These are phyloP conservation scores for Raja brachyura DNA, from an alignment of 2,113 vertebrate genomes.

Conservation along the genomic window DNA sequence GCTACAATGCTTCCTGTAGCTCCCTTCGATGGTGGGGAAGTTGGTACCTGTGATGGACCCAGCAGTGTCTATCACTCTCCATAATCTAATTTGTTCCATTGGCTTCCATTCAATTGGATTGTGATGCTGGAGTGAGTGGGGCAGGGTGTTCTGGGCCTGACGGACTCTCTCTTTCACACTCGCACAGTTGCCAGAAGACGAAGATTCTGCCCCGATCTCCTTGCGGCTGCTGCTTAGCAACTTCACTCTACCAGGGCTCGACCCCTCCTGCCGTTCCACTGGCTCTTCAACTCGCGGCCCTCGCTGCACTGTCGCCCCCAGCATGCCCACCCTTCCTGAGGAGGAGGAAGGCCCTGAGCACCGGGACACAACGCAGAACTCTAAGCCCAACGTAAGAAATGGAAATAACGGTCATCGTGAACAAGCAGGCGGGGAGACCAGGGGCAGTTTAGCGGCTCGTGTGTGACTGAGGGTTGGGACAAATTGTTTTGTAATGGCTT, in stretches of 20 bases:
- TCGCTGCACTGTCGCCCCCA: conserved; percentile 49
- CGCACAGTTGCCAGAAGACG: not conserved
- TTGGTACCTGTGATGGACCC: too few relatives aligned
- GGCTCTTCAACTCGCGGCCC: conserved; percentile 51
- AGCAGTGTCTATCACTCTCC: too few relatives aligned
- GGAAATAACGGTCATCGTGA: too few relatives aligned
- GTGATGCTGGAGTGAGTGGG: not conserved
- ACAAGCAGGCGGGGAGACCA: too few relatives aligned
- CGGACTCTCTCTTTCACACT: not conserved
- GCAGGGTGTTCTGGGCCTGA: not conserved
- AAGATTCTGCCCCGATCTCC: not conserved
- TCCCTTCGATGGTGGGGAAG: too few relatives aligned
- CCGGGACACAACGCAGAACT: conserved; percentile 57
- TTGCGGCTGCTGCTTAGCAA: not conserved
- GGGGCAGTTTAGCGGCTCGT: too few relatives aligned
- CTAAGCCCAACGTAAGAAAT: conserved; percentile 58
- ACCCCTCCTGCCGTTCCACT: conserved; percentile 41
- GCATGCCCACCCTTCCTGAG: conserved; percentile 86
- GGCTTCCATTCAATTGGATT: not conserved
- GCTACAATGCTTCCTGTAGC: too few relatives aligned
- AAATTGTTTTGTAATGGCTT: too few relatives aligned
- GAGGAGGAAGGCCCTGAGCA: conserved; percentile 78
- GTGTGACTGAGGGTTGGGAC: too few relatives aligned
- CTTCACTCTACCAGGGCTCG: not conserved
- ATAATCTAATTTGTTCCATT: too few relatives aligned